phyloP scores from a whole-genome alignment of 2,888 invertebrate species.

The Andrena marginata region DNA sequence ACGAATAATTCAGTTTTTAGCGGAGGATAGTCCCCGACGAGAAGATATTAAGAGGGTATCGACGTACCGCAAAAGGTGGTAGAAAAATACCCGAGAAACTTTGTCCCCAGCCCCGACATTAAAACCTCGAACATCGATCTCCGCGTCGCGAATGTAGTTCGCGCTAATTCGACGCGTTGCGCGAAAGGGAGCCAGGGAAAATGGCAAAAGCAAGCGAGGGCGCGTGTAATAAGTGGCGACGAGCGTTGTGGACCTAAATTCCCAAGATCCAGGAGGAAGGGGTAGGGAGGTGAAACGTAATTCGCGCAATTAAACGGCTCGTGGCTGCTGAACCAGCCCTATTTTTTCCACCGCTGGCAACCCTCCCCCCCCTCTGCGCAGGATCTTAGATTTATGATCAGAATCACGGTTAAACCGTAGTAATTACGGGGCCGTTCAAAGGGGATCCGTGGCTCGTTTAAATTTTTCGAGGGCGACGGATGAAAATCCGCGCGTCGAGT shows the following conservation, averaged over 20 bases:
- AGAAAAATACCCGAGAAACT: too few species aligned
- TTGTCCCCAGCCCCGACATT: too few species aligned
- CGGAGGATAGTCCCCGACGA: too few species aligned
- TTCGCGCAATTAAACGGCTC: slow-evolving; percentile 57
- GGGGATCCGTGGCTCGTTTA: slow-evolving; percentile 62
- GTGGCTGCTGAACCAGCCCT: slow-evolving; percentile 35
- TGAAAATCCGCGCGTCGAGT: slow-evolving; percentile 55
- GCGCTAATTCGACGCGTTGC: neutral
- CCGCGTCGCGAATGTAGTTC: neutral
- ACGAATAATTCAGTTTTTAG: too few species aligned
- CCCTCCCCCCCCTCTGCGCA: neutral
- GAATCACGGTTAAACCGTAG: slow-evolving; percentile 46
- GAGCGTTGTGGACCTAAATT: slow-evolving; percentile 27
- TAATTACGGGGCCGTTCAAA: slow-evolving; percentile 60
- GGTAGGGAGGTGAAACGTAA: slow-evolving; percentile 32
- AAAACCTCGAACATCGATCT: too few species aligned
- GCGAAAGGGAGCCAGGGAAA: neutral
- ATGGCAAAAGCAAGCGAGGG: neutral
- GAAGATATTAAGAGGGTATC: too few species aligned
- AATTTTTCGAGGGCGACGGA: slow-evolving; percentile 58
- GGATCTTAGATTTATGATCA: slow-evolving; percentile 62
- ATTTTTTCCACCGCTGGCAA: neutral
- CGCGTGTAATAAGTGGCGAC: slow-evolving; percentile 29
- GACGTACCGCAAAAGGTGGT: too few species aligned
- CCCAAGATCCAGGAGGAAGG: slow-evolving; percentile 2